These are phyloP conservation scores for Sturnus vulgaris DNA, from an alignment of 2,113 vertebrate species.

Conservation along the genomic window DNA sequence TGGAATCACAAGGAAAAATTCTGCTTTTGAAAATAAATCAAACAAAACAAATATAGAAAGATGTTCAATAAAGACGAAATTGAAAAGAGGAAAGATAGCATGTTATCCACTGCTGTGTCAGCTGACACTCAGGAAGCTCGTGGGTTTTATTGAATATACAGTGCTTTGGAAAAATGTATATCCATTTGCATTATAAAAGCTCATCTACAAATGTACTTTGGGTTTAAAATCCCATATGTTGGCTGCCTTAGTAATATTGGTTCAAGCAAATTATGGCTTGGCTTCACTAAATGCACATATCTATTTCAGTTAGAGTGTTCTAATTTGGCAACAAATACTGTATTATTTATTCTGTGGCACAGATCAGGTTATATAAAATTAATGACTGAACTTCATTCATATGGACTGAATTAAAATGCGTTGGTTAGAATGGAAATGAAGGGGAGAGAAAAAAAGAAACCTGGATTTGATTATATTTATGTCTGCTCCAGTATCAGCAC, in stretches of 20 bases:
- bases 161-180: conserved; percentile 37
- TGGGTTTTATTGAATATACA: conserved; percentile 49
- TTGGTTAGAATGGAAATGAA: conserved; percentile 38
- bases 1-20: not conserved
- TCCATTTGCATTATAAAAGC: conserved; percentile 65
- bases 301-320: conserved; percentile 67
- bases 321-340: conserved; percentile 65
- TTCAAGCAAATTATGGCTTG: conserved; percentile 71
- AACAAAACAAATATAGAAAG: not conserved
- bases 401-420: conserved; percentile 68
- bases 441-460: not conserved
- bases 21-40: not conserved
- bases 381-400: conserved; percentile 71
- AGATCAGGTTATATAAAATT: conserved; percentile 76
- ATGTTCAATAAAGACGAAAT: not conserved
- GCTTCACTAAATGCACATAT: conserved; percentile 67
- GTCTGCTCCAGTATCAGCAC: conserved; percentile 61
- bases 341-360: conserved; percentile 61
- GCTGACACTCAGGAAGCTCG: conserved; percentile 42
- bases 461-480: conserved; percentile 70
- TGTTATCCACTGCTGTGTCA: conserved; percentile 33
- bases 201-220: conserved; percentile 61
- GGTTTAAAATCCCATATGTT: conserved; percentile 66
- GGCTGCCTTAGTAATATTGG: conserved; percentile 61
- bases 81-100: not conserved